Base-by-base conservation (phyloP, 2,888 invertebrate species). In the Athalia cordata region DNA sequence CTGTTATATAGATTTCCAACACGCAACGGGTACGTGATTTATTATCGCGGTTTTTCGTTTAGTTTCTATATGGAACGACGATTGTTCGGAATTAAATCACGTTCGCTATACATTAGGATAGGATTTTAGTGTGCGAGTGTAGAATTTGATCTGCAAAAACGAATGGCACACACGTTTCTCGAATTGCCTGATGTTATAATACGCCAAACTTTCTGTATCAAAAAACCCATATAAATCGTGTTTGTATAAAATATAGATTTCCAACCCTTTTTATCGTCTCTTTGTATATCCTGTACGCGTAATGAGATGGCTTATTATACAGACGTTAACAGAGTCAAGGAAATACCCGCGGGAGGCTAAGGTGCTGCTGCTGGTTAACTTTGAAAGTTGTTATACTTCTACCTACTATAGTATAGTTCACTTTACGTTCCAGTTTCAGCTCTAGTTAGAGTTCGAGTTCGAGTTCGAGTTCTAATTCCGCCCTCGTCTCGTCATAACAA, bases 381-480 rank as follows among this genome's bases (percentile, higher is more conserved):
- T 66, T 49, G n/a, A n/a, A 7, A 15, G 49, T 66, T 5, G 66
- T 66, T 66, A 66, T 49, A 66, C 49, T 13, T 13, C 8, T 29
- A 29, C 5, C 62, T 62, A 29, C 15, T 29, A 45, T 29, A 29
- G 49, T 9, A 29, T 9, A 15, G 52, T 52, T 68, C 67, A 52
- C 67, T 68, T 55, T 11, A 68, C 43, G 67, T 52, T 68, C 67
- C 29, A 68, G 67, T 68, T 68, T 68, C 29, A 50, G 67, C 49
- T 52, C 11, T 29, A 66, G 66, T 62, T 43, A 7, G 13, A 62
- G 62, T 66, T 66, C 50, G 8, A 66, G 50, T 66, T 66, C 49
- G 2, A 11, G 47, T 13, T 47, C 47, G 47, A 66, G 66, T 66
- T 66, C 47, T 49, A 66, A 66, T 66, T 66, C 47, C 13, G 8